Evolutionary conservation across 2,888 invertebrate genomes (phyloP), one percentile per base, ranked within the genome.

Genomic region (Chloroclysta siterata): DNA sequence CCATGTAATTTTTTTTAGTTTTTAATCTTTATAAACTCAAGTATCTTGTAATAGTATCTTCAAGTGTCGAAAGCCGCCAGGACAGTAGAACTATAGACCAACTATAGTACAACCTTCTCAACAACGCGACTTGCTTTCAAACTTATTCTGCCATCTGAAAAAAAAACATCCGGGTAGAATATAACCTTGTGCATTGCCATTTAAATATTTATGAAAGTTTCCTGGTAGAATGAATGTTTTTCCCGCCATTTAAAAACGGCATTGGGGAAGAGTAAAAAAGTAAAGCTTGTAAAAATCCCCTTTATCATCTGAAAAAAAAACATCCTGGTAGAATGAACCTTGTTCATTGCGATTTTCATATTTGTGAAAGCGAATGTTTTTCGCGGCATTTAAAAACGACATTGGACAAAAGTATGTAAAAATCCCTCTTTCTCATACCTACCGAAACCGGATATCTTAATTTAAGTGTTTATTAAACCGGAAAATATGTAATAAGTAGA

Each of bases 51-150:
- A 8, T 8, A 8, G 4, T 36, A 36, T 36, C 10, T 36, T 36
- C 36, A 36, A 8, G 36, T 36, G 36, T 36, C 36, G 8, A 36
- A 36, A 36, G 8, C 4, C 29, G 29, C 29, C 29, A 36, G 36
- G 10, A 36, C 10, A 7, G 36, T 8, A 36, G 8, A 10, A 36
- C 7, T 2, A 0, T 2, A 36, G 0, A 1, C 36, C 7, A 15
- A 46, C 11, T 77, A 92, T 53, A 92, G 80, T 0, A 90, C 28
- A 0, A 92, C 83, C 75, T 91, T 92, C 57, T 92, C 89, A 0
- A 91, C 83, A 0, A 92, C 83, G 44, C 91, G 87, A 75, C 92
- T 92, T 13, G 92, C 92, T 66, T 92, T 92, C 71, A 92, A 67
- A 67, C 92, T 92, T 67, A 90, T 90, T 69, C 90, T 82, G 60